Percentiles rank a stretch among this genome's conserved stretches.
Conservation (phyloP, 2,888 invertebrate species). For the Melieria omissa region DNA sequence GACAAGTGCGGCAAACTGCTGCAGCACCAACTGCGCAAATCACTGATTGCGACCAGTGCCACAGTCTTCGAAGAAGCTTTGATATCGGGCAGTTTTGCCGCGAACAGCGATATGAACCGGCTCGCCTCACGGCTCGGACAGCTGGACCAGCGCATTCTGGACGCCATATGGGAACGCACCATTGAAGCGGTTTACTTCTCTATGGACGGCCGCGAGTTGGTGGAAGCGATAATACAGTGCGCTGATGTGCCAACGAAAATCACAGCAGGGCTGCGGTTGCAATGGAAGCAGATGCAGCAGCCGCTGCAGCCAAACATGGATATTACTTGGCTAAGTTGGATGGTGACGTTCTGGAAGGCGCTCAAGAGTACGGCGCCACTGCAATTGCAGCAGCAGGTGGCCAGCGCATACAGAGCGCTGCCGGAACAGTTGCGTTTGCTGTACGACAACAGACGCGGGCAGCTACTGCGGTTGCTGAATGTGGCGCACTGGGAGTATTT, state of each 20-base stretch:
- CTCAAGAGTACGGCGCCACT: not conserved
- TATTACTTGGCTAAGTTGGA: conserved; percentile 8
- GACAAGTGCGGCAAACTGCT: conserved; percentile 39
- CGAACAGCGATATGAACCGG: too few relatives aligned
- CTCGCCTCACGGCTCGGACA: conserved; percentile 20
- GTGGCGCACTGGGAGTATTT: conserved; percentile 41
- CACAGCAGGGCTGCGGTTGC: conserved; percentile 20
- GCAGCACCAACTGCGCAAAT: conserved; percentile 39
- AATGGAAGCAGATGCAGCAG: conserved; percentile 16
- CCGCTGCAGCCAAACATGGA: not conserved
- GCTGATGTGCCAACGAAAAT: conserved; percentile 19
- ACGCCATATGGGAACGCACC: conserved; percentile 35
- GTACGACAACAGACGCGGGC: conserved; percentile 8
- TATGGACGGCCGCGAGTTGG: conserved; percentile 25
- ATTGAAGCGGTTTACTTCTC: conserved; percentile 40
- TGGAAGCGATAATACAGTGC: conserved; percentile 11
- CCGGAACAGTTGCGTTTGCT: conserved; percentile 29
- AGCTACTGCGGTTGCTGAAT: conserved; percentile 32
- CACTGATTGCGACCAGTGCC: not conserved
- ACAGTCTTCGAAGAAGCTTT: too few relatives aligned
- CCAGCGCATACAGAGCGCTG: conserved; percentile 13
- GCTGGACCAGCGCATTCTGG: conserved; percentile 19
- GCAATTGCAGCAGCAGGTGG: not conserved
- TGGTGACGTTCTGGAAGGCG: too few relatives aligned
- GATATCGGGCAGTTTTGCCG: too few relatives aligned